phyloP scores from a whole-genome alignment of 2,113 vertebrate species.

The Dermatemys mawii region DNA sequence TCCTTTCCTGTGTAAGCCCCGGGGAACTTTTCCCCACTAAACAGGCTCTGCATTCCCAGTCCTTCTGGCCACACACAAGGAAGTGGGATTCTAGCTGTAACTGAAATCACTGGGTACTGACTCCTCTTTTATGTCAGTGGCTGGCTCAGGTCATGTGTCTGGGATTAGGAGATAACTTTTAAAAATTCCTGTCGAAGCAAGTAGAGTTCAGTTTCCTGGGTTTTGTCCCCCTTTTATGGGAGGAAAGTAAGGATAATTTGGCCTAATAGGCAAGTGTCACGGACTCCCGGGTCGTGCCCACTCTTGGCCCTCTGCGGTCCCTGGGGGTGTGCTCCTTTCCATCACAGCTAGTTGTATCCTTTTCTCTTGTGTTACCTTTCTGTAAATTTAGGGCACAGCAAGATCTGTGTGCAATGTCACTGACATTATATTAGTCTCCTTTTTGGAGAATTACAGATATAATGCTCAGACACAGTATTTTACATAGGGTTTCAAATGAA shows the following conservation, averaged over 20 bases:
- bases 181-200: background rate
- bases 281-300: too few species aligned
- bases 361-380: background rate
- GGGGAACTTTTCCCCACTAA: background rate
- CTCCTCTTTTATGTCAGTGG: background rate
- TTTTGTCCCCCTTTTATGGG: background rate
- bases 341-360: too few species aligned
- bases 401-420: background rate
- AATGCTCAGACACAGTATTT: background rate
- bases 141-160: background rate
- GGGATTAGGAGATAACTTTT: background rate
- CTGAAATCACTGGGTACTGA: background rate
- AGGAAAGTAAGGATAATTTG: background rate
- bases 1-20: background rate
- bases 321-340: too few species aligned
- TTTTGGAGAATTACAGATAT: background rate
- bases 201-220: background rate
- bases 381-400: background rate
- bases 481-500: background rate
- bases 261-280: background rate
- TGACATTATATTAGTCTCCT: background rate
- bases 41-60: background rate
- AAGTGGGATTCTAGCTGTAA: accelerated
- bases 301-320: too few species aligned
- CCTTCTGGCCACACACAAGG: background rate